These are phyloP conservation scores for Heliconius hortense DNA, from an alignment of 2,888 invertebrate species.

Conservation along the genomic window DNA sequence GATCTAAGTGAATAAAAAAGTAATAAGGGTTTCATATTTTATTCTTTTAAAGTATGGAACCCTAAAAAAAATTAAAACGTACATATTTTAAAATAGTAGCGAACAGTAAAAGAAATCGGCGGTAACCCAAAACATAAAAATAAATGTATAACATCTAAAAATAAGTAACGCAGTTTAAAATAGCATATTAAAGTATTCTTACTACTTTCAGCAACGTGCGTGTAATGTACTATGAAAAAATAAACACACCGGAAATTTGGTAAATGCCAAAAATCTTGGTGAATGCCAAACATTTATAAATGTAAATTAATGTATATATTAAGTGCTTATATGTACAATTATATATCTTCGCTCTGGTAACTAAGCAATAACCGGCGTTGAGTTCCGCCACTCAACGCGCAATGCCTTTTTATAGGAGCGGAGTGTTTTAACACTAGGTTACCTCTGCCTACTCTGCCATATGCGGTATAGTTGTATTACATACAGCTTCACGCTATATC, in stretches of 20 bases:
- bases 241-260: constrained; percentile 21
- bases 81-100: background rate
- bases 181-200: constrained; percentile 7
- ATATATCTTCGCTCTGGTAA: no score
- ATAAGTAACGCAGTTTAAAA: constrained; percentile 15
- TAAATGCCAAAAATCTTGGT: constrained; percentile 10
- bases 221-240: constrained; percentile 16
- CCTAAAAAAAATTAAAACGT: background rate
- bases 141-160: background rate
- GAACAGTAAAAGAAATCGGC: background rate
- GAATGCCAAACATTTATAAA: background rate
- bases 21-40: no score
- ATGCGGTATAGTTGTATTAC: no score
- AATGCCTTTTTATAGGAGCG: no score
- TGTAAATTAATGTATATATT: constrained; percentile 10
- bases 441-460: no score
- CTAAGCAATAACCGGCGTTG: no score
- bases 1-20: no score
- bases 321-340: background rate
- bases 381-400: no score
- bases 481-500: no score
- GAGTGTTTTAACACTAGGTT: no score
- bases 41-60: background rate
- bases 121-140: background rate
- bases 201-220: constrained; percentile 3